phyloP scores from a whole-genome alignment of 2,113 vertebrate genomes.

The Riparia riparia region DNA sequence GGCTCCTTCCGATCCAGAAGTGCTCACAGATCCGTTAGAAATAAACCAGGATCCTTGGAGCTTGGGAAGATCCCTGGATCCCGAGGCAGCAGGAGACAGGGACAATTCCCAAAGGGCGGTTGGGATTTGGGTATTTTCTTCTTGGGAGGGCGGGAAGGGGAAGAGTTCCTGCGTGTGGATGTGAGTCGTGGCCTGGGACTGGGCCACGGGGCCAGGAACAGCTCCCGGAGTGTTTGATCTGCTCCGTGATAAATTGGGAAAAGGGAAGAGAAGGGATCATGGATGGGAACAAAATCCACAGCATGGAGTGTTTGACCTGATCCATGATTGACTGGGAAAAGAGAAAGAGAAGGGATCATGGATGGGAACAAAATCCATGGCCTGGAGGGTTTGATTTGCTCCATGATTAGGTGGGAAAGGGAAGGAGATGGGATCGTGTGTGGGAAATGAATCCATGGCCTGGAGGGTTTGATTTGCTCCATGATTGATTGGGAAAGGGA shows the following conservation, averaged over 20 bases:
- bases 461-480: too few species aligned
- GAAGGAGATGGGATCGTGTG: neutral
- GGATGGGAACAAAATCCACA: neutral
- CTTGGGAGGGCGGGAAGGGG: neutral
- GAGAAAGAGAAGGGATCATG: neutral
- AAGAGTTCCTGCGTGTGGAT: neutral
- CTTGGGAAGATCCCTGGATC: neutral
- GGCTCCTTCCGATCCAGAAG: neutral
- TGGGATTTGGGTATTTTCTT: neutral
- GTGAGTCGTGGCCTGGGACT: neutral
- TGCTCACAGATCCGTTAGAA: neutral
- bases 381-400: fast-evolving
- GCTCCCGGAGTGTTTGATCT: neutral
- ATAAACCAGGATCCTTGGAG: neutral
- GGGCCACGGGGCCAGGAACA: neutral
- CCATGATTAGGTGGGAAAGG: fast-evolving
- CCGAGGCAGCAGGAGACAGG: neutral
- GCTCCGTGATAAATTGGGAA: neutral
- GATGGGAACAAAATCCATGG: too few species aligned
- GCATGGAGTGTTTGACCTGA: neutral
- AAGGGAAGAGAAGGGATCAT: neutral
- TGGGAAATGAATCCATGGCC: too few species aligned
- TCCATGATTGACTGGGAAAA: neutral
- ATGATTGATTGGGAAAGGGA: too few species aligned
- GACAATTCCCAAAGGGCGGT: neutral